Percentiles rank a stretch among this genome's conserved stretches.
These are phyloP conservation scores for Amblyjoppa proteus DNA, from an alignment of 2,888 invertebrate genomes.

Conservation along the genomic window DNA sequence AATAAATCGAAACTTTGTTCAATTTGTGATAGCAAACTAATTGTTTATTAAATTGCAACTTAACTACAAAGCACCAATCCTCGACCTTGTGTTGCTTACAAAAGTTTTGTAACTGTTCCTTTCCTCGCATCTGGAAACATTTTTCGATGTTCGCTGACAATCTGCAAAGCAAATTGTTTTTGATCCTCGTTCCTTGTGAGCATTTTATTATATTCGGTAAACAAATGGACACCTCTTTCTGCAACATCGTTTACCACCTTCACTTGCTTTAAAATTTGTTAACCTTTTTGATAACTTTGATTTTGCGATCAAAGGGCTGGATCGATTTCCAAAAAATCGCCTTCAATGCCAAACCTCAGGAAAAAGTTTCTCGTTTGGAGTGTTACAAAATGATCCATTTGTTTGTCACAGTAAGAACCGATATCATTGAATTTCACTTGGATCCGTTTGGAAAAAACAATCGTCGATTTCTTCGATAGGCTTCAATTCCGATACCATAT, in stretches of 20 bases:
- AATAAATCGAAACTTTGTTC: too few species aligned
- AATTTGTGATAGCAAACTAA: too few species aligned
- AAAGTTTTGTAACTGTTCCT: constrained; percentile 30
- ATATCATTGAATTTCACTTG: constrained; percentile 24
- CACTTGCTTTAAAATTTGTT: constrained; percentile 36
- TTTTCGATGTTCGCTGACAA: constrained; percentile 35
- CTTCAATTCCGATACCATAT: constrained; percentile 51
- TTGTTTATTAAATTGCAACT: neutral
- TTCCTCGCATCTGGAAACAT: constrained; percentile 37
- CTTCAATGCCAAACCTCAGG: constrained; percentile 27
- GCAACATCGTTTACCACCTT: constrained; percentile 36
- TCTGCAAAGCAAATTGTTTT: neutral
- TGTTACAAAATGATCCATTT: constrained; percentile 46
- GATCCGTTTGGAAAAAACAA: constrained; percentile 27
- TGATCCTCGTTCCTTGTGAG: constrained; percentile 25
- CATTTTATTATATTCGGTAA: constrained; percentile 35
- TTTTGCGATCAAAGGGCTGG: constrained; percentile 39
- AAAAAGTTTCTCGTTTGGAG: constrained; percentile 41
- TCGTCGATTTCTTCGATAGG: constrained; percentile 48
- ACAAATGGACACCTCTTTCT: constrained; percentile 19
- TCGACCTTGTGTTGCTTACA: constrained; percentile 16
- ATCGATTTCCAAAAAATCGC: constrained; percentile 22
- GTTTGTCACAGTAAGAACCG: constrained; percentile 36
- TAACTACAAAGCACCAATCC: neutral
- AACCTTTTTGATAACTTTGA: constrained; percentile 28